Base-by-base conservation (phyloP, 2,797 vertebrate genomes). In the Spinus olivaceus region DNA sequence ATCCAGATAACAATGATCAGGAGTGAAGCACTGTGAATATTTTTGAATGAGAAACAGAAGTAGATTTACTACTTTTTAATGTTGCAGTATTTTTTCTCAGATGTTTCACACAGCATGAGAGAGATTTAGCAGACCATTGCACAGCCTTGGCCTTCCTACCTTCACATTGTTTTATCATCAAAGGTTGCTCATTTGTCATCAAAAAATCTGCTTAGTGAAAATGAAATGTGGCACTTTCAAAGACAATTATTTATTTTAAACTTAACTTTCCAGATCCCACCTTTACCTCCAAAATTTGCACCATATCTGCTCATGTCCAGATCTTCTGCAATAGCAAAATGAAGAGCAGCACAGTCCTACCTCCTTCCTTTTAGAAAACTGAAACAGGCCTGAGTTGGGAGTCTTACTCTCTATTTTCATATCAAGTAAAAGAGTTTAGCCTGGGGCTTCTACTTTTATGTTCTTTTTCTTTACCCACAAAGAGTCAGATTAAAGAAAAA, bases 31-130 rank as follows among this genome's bases (percentile, higher is more conserved):
- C 47, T 46, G 27, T 71, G 47, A 76, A 18, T 63, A 46, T 66
- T 65, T 90, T 78, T 72, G 77, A 96, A 94, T 88, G 65, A 90
- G 56, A 86, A 86, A 49, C 14, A 88, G 60, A 86, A 51, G 10
- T 49, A 71, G n/a, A 73, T 49, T 60, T 73, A 47, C 39, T 37
- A 12, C 53, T 92, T 94, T 57, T 77, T 92, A 88, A 49, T 33
- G 60, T 15, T 67, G 53, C 20, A 54, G 39, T 85, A 14, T 12
- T 81, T 81, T 79, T 94, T 77, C 70, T 87, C 42, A 79, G 54
- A 35, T 79, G 8, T 77, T 94, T 91, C 54, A 60, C 41, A 53
- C 47, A 78, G 15, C 17, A 27, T 15, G 19, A 57, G 47, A 91
- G 37, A 35, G 41, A 90, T 77, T 96, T 81, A 80, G 66, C 47